A percentile compares a stretch with the other conserved stretches of the same genome.
Conservation (phyloP, 2,888 invertebrate genomes). For the Aphidius colemani region DNA sequence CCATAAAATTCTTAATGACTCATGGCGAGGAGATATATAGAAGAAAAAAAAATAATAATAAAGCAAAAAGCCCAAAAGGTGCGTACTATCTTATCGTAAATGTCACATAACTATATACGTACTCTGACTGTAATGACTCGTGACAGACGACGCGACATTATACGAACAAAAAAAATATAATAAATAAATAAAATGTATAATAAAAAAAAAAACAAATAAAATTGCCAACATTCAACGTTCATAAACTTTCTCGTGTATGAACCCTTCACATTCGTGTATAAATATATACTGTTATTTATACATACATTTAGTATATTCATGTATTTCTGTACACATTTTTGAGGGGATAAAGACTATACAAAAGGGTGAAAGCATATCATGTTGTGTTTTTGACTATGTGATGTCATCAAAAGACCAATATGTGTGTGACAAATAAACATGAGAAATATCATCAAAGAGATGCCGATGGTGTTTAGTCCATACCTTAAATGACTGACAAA, state of each 20-base stretch:
- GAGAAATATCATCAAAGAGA: slow-evolving; percentile 7
- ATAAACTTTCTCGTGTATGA: slow-evolving; percentile 7
- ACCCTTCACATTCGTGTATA: slow-evolving; percentile 8
- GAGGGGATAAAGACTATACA: too few species aligned
- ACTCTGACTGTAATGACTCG: slow-evolving; percentile 52
- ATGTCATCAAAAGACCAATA: too few species aligned
- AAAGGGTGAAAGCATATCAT: too few species aligned
- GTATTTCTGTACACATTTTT: not conserved
- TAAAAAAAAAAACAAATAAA: too few species aligned
- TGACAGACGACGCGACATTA: slow-evolving; percentile 53
- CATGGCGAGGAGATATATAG: slow-evolving; percentile 26
- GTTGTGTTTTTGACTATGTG: too few species aligned
- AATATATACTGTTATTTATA: slow-evolving; percentile 3
- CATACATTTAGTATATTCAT: slow-evolving; percentile 10
- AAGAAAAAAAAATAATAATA: slow-evolving; percentile 38
- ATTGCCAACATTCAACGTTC: not conserved
- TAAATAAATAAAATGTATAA: slow-evolving; percentile 11
- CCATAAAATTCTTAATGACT: slow-evolving; percentile 22
- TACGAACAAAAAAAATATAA: slow-evolving; percentile 25
- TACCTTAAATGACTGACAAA: not conserved
- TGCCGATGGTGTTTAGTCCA: slow-evolving; percentile 3
- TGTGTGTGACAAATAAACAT: slow-evolving; percentile 7
- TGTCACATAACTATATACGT: slow-evolving; percentile 51
- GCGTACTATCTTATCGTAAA: slow-evolving; percentile 57
- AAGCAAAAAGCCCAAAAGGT: slow-evolving; percentile 46